These are phyloP conservation scores for Chaenogobius annularis DNA, from an alignment of 2,113 vertebrate species.

Conservation along the genomic window DNA sequence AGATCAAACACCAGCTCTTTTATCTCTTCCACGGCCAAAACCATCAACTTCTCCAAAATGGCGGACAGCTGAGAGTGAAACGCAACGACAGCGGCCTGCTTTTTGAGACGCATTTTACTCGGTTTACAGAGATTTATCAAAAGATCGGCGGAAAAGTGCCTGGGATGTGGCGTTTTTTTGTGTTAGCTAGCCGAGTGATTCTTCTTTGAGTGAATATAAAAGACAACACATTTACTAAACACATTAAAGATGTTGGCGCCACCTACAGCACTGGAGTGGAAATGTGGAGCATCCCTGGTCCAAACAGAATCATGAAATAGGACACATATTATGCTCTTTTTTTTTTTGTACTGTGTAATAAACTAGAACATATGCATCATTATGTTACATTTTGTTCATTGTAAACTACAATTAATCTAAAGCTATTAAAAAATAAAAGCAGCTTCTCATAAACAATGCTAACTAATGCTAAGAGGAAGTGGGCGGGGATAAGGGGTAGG, in stretches of 20 bases:
- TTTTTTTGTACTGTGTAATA: too few species aligned
- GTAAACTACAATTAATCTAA: too few species aligned
- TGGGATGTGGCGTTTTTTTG: background rate
- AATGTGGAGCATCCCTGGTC: background rate
- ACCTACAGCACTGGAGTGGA: background rate
- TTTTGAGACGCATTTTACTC: background rate
- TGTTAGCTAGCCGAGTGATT: background rate
- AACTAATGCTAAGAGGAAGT: too few species aligned
- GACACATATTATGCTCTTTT: too few species aligned
- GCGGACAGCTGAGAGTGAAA: conserved; percentile 9
- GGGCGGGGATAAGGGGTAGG: too few species aligned
- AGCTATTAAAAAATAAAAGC: too few species aligned
- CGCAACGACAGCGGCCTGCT: background rate
- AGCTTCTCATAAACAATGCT: too few species aligned
- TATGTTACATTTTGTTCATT: too few species aligned
- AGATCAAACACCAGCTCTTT: conserved; percentile 5
- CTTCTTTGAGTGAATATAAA: background rate
- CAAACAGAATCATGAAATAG: background rate
- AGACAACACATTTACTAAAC: background rate
- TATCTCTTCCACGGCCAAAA: conserved; percentile 7
- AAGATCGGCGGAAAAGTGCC: background rate
- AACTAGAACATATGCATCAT: too few species aligned
- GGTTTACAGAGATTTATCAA: background rate
- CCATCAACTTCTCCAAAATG: conserved; percentile 12
- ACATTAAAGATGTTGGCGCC: background rate